Conservation (phyloP, 2,797 vertebrate genomes). For the Molossus alvarezi region DNA sequence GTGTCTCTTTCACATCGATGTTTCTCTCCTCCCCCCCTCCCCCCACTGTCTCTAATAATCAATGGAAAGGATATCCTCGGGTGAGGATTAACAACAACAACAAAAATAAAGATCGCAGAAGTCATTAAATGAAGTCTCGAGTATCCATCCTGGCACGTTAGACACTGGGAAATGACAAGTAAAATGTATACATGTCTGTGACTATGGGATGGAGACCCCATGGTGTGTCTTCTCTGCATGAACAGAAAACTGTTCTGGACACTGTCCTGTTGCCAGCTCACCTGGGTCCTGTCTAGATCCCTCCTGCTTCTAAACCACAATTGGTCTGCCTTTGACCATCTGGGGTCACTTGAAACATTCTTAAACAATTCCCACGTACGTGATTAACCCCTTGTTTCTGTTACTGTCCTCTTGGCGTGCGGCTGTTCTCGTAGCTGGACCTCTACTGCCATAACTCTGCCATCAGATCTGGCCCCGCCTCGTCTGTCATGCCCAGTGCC, state of each 20-base stretch:
- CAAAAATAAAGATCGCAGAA: not conserved
- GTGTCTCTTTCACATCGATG: too few relatives aligned
- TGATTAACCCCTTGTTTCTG: not conserved
- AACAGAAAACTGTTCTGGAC: not conserved
- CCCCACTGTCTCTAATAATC: too few relatives aligned
- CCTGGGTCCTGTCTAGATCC: not conserved
- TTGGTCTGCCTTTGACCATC: not conserved
- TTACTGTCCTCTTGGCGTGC: not conserved
- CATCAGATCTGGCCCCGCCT: fast-evolving
- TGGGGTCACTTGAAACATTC: not conserved
- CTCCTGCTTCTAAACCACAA: not conserved
- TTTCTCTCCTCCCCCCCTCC: too few relatives aligned
- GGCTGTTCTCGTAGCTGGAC: not conserved
- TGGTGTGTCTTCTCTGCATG: not conserved
- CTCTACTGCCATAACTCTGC: not conserved
- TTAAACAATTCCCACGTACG: not conserved
- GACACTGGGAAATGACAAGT: not conserved
- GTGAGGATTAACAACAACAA: too few relatives aligned
- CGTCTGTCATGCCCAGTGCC: not conserved
- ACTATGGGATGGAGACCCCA: not conserved
- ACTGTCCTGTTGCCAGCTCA: not conserved
- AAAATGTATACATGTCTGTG: not conserved
- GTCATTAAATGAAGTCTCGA: not conserved
- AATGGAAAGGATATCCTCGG: too few relatives aligned
- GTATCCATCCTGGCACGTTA: not conserved